A percentile compares a stretch with the other conserved stretches of the same genome.
These are phyloP conservation scores for Rhagologus leucostigma DNA, from an alignment of 2,113 vertebrate genomes.

Conservation along the genomic window DNA sequence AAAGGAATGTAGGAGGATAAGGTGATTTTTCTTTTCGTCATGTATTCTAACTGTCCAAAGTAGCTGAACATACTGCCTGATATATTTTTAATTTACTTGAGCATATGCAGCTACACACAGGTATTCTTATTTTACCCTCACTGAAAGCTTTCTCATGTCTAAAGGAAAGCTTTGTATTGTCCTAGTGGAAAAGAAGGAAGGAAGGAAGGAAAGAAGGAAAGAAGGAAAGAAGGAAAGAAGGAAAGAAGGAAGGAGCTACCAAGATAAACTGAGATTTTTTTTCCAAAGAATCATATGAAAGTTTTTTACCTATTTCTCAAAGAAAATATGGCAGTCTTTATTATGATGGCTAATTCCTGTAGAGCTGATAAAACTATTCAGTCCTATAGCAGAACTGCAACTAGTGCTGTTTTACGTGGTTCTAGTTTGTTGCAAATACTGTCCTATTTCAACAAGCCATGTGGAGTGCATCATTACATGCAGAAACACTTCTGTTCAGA, in stretches of 20 bases:
- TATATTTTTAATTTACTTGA: not conserved
- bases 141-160: not conserved
- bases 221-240: no score
- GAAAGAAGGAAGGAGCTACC: not conserved
- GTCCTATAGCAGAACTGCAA: not conserved
- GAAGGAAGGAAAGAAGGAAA: no score
- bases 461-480: not conserved
- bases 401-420: not conserved
- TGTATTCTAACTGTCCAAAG: not conserved
- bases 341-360: not conserved
- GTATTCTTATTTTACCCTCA: not conserved
- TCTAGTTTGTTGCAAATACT: not conserved
- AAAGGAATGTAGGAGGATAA: not conserved
- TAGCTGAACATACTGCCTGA: not conserved
- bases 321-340: not conserved
- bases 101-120: not conserved
- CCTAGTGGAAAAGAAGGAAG: no score
- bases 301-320: not conserved
- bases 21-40: not conserved
- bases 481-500: not conserved
- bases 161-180: not conserved
- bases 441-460: not conserved
- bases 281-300: not conserved
- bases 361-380: not conserved
- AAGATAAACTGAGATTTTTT: not conserved